These are phyloP conservation scores for Ommatoiulus sabulosus DNA, from an alignment of 2,888 invertebrate genomes.

Conservation along the genomic window DNA sequence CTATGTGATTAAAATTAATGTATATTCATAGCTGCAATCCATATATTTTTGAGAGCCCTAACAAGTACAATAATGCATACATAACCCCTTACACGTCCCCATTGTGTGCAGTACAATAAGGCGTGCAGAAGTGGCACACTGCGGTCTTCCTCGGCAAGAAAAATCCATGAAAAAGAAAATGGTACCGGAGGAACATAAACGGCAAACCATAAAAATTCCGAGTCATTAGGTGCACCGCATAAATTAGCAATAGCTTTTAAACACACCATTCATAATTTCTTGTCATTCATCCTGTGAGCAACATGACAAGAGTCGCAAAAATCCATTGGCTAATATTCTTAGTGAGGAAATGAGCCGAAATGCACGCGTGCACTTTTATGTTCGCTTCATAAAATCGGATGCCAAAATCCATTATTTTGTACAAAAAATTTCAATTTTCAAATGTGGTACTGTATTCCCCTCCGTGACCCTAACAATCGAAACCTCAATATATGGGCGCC, in stretches of 20 bases:
- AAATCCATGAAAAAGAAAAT: not conserved
- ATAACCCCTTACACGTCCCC: not conserved
- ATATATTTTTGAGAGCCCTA: slow-evolving; percentile 29
- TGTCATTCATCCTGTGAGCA: not conserved
- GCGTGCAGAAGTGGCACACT: not conserved
- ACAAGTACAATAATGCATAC: slow-evolving; percentile 18
- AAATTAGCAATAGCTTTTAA: slow-evolving; percentile 13
- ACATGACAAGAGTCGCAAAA: slow-evolving; percentile 1
- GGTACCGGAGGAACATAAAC: not conserved
- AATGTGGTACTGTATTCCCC: not conserved
- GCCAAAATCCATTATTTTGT: not conserved
- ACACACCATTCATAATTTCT: slow-evolving; percentile 32
- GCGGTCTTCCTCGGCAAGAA: not conserved
- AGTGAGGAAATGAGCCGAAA: slow-evolving; percentile 8
- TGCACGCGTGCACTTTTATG: not conserved
- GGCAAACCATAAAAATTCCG: slow-evolving; percentile 30
- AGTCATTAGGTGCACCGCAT: slow-evolving; percentile 35
- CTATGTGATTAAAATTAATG: slow-evolving; percentile 38
- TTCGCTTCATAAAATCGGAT: slow-evolving; percentile 16
- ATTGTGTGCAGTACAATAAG: not conserved
- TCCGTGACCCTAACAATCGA: not conserved
- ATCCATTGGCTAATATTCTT: not conserved
- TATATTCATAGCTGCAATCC: slow-evolving; percentile 36
- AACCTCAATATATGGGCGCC: not conserved
- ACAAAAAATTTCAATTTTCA: not conserved